A percentile compares a stretch with the other conserved stretches of the same genome.
These are phyloP conservation scores for Falco rusticolus DNA, from an alignment of 2,797 vertebrate genomes.

Conservation along the genomic window DNA sequence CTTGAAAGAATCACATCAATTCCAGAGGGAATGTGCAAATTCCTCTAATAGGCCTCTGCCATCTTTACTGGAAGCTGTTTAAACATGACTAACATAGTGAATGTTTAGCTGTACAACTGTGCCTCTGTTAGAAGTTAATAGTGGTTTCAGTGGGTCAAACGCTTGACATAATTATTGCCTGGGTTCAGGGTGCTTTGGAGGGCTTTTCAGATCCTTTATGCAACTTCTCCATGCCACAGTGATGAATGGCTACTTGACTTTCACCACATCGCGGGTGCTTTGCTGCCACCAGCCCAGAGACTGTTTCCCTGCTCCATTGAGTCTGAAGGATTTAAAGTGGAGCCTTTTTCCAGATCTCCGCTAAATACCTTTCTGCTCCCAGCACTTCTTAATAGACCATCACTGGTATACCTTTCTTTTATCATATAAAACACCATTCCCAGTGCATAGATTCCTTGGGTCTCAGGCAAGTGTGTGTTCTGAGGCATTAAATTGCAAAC, in stretches of 20 bases:
- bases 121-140: slow-evolving; percentile 44
- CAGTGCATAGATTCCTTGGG: not conserved
- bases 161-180: slow-evolving; percentile 48
- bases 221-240: not conserved
- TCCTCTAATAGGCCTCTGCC: slow-evolving; percentile 25
- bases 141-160: slow-evolving; percentile 42
- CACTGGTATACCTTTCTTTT: not conserved
- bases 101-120: slow-evolving; percentile 27
- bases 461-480: not conserved
- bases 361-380: not conserved
- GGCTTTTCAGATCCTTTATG: slow-evolving; percentile 18
- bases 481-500: not conserved
- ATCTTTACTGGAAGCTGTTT: slow-evolving; percentile 59
- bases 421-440: not conserved
- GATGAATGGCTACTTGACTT: slow-evolving; percentile 43
- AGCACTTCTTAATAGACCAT: not conserved
- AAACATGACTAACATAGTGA: slow-evolving; percentile 43
- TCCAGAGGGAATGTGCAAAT: slow-evolving; percentile 24
- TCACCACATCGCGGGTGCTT: not conserved
- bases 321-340: not conserved
- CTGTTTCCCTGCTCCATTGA: not conserved
- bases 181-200: slow-evolving; percentile 14
- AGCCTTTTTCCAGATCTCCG: not conserved
- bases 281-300: not conserved
- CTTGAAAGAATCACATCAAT: not conserved